Evolutionary conservation across 2,797 vertebrate species (phyloP).

Genomic region (Acrocephalus scirpaceus): DNA sequence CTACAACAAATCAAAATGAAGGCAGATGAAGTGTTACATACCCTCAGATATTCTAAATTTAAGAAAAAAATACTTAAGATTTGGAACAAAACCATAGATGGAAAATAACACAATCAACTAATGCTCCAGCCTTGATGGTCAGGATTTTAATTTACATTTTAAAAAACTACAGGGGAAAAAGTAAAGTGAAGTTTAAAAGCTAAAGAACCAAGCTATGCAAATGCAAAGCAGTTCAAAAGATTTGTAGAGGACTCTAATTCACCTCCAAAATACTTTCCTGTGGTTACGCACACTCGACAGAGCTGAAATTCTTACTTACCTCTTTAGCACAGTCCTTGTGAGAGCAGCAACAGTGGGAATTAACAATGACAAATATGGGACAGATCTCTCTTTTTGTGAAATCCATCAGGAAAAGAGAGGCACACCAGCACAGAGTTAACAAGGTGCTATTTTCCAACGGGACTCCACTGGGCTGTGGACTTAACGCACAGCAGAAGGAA

Average conservation of each 20-base stretch:
- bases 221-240: background rate
- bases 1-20: background rate
- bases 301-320: conserved; percentile 69
- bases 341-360: conserved; percentile 80
- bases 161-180: background rate
- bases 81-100: background rate
- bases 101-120: background rate
- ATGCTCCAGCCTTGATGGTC: background rate
- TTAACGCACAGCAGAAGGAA: conserved; percentile 77
- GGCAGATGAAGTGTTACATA: background rate
- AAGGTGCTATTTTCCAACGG: background rate
- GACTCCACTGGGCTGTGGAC: background rate
- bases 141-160: background rate
- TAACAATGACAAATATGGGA: conserved; percentile 80
- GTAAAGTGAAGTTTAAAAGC: background rate
- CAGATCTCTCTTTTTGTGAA: conserved; percentile 79
- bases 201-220: background rate
- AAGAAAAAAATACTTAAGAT: background rate
- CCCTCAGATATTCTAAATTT: background rate
- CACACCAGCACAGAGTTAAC: background rate
- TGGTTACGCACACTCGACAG: background rate
- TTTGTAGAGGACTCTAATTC: background rate
- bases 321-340: conserved; percentile 76
- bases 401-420: conserved; percentile 76
- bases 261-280: background rate